These are phyloP conservation scores for Beroe forskalii DNA, from an alignment of 37 sponge, comb jelly and placozoan species.

Conservation along the genomic window DNA sequence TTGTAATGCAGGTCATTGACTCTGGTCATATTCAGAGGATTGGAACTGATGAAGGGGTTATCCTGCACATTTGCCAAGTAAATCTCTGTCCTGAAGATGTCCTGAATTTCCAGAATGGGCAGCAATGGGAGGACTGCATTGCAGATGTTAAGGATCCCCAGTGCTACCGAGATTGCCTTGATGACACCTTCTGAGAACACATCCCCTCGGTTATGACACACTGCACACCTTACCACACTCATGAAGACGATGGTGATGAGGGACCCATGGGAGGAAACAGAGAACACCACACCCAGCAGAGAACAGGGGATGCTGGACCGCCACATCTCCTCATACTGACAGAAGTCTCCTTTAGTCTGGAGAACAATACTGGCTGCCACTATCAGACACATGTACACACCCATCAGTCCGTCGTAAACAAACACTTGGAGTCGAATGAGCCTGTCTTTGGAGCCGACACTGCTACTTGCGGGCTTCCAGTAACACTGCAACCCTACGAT, in stretches of 20 bases:
- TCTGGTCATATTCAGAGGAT: not conserved
- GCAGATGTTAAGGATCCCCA: not conserved
- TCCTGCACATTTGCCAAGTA: not conserved
- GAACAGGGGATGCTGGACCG: too few species aligned
- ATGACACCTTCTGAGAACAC: not conserved
- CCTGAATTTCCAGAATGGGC: not conserved
- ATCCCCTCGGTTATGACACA: not conserved
- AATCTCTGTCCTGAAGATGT: not conserved
- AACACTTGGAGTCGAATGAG: not conserved
- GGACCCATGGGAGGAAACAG: not conserved
- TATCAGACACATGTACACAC: not conserved
- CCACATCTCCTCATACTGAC: not conserved
- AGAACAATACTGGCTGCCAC: not conserved
- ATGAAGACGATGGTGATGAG: not conserved
- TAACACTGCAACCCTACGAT: not conserved
- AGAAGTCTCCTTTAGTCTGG: not conserved
- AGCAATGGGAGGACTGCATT: not conserved
- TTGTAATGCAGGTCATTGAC: not conserved
- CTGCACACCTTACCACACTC: not conserved
- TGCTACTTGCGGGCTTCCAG: not conserved
- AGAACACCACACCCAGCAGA: too few species aligned
- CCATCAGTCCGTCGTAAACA: not conserved
- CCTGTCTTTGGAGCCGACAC: not conserved
- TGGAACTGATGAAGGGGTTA: not conserved
- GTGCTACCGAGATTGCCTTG: not conserved